Base-by-base conservation (phyloP, 1,140 invertebrate genomes). In the Cataglyphis hispanica region DNA sequence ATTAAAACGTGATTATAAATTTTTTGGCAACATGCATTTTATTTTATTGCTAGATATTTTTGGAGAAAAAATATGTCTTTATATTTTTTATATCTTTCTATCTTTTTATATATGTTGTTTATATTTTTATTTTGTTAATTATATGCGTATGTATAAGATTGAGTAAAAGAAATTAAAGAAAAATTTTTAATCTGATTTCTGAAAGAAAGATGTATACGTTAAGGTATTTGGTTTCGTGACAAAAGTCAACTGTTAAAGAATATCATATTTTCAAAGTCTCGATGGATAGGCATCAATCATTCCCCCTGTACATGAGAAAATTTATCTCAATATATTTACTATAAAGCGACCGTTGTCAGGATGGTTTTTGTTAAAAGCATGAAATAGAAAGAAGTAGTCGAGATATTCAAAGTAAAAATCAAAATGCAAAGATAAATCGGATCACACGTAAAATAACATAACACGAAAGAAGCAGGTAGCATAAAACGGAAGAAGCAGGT, bases 331-430 rank as follows among this genome's bases (percentile, higher is more conserved):
- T 76, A 60, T 43, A 76, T 76, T 76, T 60, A 37, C 11, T 13
- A 11, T 13, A 7, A 3, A 64, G 1, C 11, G 25, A 76, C 19
- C 58, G 25, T 22, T 7, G 25, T 19, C 13, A 64, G 11, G 13
- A 46, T 64, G 13, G 40, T n/a, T n/a, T n/a, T 77, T 76, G 58
- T 77, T 19, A 25, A 77, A 58, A 31, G 46, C 22, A 64, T 64
- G 19, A 77, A 43, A 27, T 27, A 16, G 27, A 16, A 10, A 13
- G 13, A 64, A 63, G 7, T 34, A 74, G 37, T 40, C 34, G 60
- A 5, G 8, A 19, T 27, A 60, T 37, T 56, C 43, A 58, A 60
- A 16, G 16, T 22, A 40, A 2, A 64, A 50, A 19, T 77, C 16
- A 11, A 77, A 63, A 34, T 46, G 25, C n/a, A 40, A 61, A 25